Evolutionary conservation across 2,113 vertebrate species (phyloP).

Genomic region (Paraplagusia blochii): DNA sequence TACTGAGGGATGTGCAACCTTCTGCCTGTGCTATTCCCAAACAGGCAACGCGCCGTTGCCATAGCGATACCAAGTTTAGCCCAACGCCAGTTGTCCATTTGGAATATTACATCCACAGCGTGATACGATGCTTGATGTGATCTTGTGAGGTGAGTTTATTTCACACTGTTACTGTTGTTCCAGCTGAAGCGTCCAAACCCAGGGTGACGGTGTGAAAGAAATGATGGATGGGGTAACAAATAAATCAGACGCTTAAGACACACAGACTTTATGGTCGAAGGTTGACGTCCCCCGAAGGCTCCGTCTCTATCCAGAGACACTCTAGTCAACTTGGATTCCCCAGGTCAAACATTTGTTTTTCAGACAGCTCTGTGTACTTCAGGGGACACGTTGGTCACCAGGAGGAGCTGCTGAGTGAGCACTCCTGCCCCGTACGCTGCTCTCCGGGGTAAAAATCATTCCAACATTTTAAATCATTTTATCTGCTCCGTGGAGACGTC

Average conservation of each 20-base stretch:
- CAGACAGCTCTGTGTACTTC: background rate
- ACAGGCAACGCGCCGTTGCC: conserved; percentile 31
- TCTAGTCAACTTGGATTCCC: background rate
- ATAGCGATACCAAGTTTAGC: conserved; percentile 22
- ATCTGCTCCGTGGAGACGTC: background rate
- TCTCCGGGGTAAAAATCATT: background rate
- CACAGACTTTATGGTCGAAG: background rate
- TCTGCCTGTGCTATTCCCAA: conserved; percentile 3
- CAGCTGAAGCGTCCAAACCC: too few relatives aligned
- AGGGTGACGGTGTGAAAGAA: too few relatives aligned
- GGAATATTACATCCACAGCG: conserved; percentile 3
- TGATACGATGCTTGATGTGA: conserved; percentile 12
- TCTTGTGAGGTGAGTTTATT: too few relatives aligned
- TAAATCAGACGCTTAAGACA: background rate
- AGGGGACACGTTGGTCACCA: background rate
- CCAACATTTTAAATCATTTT: background rate
- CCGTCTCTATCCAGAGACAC: too few relatives aligned
- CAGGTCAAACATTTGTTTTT: conserved; percentile 5
- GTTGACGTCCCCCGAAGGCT: background rate
- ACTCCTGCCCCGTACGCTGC: background rate
- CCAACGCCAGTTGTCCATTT: conserved; percentile 9
- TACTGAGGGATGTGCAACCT: conserved; percentile 24
- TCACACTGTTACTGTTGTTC: too few relatives aligned
- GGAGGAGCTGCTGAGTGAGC: background rate
- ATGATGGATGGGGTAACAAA: too few relatives aligned